Conservation (phyloP, 1,140 invertebrate genomes). For the Chelonus insularis region DNA sequence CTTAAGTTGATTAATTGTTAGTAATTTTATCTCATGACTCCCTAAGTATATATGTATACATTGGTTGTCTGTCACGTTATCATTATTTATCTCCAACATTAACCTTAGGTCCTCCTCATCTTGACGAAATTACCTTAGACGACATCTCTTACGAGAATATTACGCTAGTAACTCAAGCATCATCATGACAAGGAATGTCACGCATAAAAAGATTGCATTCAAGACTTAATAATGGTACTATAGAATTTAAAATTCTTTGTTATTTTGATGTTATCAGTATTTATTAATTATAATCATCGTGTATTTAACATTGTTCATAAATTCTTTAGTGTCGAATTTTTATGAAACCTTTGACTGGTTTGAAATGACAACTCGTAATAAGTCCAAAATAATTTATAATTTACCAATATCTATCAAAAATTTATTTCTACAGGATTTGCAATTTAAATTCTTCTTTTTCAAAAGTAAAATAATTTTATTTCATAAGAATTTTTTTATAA, state of each 20-base stretch:
- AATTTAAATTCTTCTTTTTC: too few relatives aligned
- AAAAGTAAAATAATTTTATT: too few relatives aligned
- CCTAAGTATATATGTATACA: not conserved
- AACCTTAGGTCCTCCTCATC: not conserved
- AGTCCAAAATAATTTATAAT: too few relatives aligned
- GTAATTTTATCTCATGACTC: constrained; percentile 25
- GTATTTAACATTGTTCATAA: too few relatives aligned
- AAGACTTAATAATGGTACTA: not conserved
- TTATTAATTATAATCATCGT: too few relatives aligned
- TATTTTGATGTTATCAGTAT: too few relatives aligned
- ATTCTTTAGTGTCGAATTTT: not conserved
- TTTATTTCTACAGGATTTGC: too few relatives aligned
- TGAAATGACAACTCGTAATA: too few relatives aligned
- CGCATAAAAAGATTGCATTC: not conserved
- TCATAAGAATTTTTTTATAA: too few relatives aligned
- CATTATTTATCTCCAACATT: constrained; percentile 6
- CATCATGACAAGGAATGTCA: not conserved
- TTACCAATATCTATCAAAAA: too few relatives aligned
- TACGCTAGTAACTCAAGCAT: constrained; percentile 4
- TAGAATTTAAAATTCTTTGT: not conserved
- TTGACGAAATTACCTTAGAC: constrained; percentile 12
- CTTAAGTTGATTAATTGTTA: constrained; percentile 20
- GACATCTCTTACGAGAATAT: not conserved
- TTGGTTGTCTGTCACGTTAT: constrained; percentile 15
- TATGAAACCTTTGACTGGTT: too few relatives aligned